A percentile compares a stretch with the other conserved stretches of the same genome.
These are phyloP conservation scores for Hypomesus transpacificus DNA, from an alignment of 2,113 vertebrate species.

Conservation along the genomic window DNA sequence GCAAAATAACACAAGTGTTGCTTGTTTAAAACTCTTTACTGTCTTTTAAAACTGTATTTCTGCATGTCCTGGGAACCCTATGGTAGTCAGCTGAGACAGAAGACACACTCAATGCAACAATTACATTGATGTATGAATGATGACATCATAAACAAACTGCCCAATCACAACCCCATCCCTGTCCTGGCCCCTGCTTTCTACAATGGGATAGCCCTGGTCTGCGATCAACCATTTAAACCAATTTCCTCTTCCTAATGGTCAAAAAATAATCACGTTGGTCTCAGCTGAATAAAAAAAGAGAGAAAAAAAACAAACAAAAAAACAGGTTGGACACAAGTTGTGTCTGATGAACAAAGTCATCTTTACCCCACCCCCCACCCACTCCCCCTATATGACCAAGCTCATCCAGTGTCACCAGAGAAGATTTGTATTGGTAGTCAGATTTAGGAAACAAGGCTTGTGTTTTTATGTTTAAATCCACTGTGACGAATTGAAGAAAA, in stretches of 20 bases:
- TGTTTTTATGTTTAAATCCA: conserved; percentile 51
- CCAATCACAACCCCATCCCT: not conserved
- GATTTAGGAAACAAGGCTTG: conserved; percentile 69
- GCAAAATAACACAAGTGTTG: conserved; percentile 23
- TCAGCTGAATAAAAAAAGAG: conserved; percentile 54
- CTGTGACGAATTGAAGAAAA: conserved; percentile 54
- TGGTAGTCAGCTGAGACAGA: conserved; percentile 35
- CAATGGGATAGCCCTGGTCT: conserved; percentile 53
- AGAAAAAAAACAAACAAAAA: conserved; percentile 49
- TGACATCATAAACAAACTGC: conserved; percentile 24
- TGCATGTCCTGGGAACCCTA: conserved; percentile 70
- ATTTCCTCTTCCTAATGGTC: conserved; percentile 59
- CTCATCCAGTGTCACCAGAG: conserved; percentile 78
- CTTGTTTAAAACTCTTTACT: conserved; percentile 76
- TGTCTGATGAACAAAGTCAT: conserved; percentile 69
- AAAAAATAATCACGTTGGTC: conserved; percentile 57
- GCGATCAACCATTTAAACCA: conserved; percentile 67
- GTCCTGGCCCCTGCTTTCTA: conserved; percentile 15
- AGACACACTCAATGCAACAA: conserved; percentile 30
- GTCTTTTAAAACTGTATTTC: conserved; percentile 72
- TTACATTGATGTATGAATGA: conserved; percentile 18
- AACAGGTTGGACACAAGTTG: conserved; percentile 62
- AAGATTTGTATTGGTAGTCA: conserved; percentile 64
- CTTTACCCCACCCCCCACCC: conserved; percentile 61
- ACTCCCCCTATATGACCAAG: conserved; percentile 49